Evolutionary conservation across 30 jellyfish, hydroid and myxozoan species (phyloP).

Genomic region (Rhopilema esculentum): DNA sequence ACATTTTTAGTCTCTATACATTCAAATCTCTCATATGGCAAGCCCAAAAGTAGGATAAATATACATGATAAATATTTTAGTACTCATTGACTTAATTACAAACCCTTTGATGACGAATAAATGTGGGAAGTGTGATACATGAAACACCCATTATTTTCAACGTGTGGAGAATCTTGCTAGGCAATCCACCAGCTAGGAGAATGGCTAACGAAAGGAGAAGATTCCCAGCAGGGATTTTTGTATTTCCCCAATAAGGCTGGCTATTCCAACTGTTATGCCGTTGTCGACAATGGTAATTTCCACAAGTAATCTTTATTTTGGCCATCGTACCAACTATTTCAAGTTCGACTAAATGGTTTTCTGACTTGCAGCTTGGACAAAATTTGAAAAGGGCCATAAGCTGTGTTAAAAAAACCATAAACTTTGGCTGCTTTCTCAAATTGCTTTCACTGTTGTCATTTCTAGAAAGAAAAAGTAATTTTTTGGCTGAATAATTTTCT

Average conservation of each 20-base stretch:
- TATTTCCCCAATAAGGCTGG: constrained; percentile 9
- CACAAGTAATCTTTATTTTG: constrained; percentile 3
- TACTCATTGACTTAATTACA: not conserved
- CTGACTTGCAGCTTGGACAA: constrained; percentile 18
- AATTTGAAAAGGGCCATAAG: constrained; percentile 10
- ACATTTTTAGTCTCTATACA: not conserved
- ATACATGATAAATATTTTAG: not conserved
- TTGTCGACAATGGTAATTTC: not conserved
- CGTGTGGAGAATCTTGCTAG: constrained; percentile 4
- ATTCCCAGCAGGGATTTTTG: constrained; percentile 12
- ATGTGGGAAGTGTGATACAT: constrained; percentile 5
- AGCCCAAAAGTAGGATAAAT: not conserved
- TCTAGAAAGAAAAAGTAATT: not conserved
- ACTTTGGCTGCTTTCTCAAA: constrained; percentile 12
- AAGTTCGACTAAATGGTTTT: not conserved
- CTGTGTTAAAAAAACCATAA: constrained; percentile 2
- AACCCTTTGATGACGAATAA: not conserved
- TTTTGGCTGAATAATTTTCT: not conserved
- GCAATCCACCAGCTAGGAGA: constrained; percentile 8
- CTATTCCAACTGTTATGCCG: constrained; percentile 10
- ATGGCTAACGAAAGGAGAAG: constrained; percentile 4
- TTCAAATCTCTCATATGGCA: not conserved
- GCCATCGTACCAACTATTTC: constrained; percentile 11
- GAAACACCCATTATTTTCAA: constrained; percentile 3
- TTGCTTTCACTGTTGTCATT: not conserved